Conservation (phyloP, 1,140 invertebrate species). For the Chelonus insularis region DNA sequence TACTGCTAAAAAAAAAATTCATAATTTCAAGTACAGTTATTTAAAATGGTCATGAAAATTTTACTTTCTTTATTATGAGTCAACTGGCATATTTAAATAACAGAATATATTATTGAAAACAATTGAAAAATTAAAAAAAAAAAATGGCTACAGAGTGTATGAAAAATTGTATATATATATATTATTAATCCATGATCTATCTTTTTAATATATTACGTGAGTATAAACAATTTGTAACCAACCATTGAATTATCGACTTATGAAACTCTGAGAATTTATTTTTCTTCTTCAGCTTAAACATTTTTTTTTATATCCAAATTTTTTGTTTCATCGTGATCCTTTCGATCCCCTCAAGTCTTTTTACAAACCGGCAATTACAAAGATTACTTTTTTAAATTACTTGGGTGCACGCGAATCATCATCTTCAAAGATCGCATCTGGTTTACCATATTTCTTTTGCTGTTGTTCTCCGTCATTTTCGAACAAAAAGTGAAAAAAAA, state of each 20-base stretch:
- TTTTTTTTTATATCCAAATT: constrained; percentile 14
- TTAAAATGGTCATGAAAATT: no score
- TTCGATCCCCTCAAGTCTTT: not conserved
- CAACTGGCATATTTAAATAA: no score
- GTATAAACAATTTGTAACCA: constrained; percentile 25
- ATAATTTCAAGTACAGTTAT: no score
- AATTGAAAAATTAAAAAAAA: no score
- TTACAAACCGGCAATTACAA: constrained; percentile 23
- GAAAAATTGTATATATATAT: no score
- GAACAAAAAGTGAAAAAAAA: no score
- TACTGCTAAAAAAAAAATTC: no score
- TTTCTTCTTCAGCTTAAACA: not conserved
- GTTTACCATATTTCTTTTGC: not conserved
- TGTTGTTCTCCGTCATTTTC: not conserved
- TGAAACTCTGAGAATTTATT: not conserved
- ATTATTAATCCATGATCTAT: no score
- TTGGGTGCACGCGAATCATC: constrained; percentile 24
- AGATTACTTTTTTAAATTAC: constrained; percentile 29
- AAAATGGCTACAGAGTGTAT: no score
- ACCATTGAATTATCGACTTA: constrained; percentile 20
- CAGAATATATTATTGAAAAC: no score
- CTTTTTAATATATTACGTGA: constrained; percentile 23
- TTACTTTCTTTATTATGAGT: no score
- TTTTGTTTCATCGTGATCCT: constrained; percentile 1
- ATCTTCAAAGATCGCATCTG: constrained; percentile 20